These are phyloP conservation scores for Leptodactylus fallax DNA, from an alignment of 2,797 vertebrate species.

Conservation along the genomic window DNA sequence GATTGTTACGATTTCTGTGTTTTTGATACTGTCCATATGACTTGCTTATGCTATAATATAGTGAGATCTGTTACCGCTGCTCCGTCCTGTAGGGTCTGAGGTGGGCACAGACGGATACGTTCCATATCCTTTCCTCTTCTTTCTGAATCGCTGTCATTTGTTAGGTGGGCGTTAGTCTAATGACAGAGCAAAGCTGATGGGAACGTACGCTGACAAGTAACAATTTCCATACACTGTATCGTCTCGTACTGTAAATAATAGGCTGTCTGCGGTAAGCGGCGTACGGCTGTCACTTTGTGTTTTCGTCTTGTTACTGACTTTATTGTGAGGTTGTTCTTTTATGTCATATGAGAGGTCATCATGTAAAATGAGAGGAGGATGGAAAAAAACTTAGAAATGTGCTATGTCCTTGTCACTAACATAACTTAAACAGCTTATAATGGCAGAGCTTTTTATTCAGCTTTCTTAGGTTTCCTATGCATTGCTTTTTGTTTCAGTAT, in stretches of 20 bases:
- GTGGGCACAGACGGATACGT: not conserved
- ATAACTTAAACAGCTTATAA: too few relatives aligned
- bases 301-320: slow-evolving; percentile 55
- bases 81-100: not conserved
- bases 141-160: slow-evolving; percentile 45
- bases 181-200: slow-evolving; percentile 51
- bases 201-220: slow-evolving; percentile 57
- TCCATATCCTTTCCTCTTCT: not conserved
- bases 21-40: too few relatives aligned
- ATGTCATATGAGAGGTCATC: slow-evolving; percentile 20
- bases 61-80: not conserved
- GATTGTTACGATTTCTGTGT: too few relatives aligned
- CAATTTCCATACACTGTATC: slow-evolving; percentile 56
- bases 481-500: not conserved
- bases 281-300: slow-evolving; percentile 49
- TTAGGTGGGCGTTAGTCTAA: slow-evolving; percentile 52
- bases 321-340: slow-evolving; percentile 39
- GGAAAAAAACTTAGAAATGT: slow-evolving; percentile 2
- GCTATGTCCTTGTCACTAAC: not conserved
- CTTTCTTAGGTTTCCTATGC: not conserved
- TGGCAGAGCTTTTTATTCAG: not conserved
- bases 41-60: not conserved
- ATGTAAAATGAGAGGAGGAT: not conserved
- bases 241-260: slow-evolving; percentile 59
- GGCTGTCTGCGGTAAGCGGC: slow-evolving; percentile 44